These are phyloP conservation scores for Sisyra nigra DNA, from an alignment of 2,888 invertebrate genomes.

Conservation along the genomic window DNA sequence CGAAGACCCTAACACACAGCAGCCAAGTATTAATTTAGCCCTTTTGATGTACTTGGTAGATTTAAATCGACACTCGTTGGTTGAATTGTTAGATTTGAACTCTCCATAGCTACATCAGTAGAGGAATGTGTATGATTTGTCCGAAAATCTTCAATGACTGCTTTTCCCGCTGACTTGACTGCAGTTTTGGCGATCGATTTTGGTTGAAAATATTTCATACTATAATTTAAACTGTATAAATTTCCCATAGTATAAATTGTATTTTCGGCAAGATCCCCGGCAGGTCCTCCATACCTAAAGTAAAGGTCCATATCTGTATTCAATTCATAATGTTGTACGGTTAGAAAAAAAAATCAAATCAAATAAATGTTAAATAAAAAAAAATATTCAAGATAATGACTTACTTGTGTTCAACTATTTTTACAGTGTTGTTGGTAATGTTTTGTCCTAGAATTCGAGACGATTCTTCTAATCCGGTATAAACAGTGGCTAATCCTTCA, in stretches of 20 bases:
- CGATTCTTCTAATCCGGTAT: conserved; percentile 51
- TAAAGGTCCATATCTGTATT: conserved; percentile 3
- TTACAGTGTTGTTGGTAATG: conserved; percentile 55
- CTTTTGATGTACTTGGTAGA: no score
- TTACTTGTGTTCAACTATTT: conserved; percentile 57
- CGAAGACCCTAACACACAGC: no score
- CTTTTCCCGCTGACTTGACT: conserved; percentile 43
- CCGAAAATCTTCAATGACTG: conserved; percentile 26
- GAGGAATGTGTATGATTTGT: background rate
- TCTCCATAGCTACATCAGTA: no score
- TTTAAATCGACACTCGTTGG: no score
- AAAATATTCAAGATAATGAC: conserved; percentile 14
- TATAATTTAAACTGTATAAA: conserved; percentile 44
- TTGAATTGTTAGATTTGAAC: no score
- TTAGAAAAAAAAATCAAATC: background rate
- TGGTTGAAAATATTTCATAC: conserved; percentile 46
- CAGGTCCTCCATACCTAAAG: conserved; percentile 49
- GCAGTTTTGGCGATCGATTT: conserved; percentile 46
- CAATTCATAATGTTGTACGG: background rate
- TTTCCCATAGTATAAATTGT: conserved; percentile 55
- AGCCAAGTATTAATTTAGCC: no score
- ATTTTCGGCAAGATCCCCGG: conserved; percentile 44
- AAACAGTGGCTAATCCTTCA: conserved; percentile 53
- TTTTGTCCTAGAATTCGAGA: conserved; percentile 45
- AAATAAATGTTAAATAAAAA: conserved; percentile 3